phyloP scores from a whole-genome alignment of 2,113 vertebrate species.

The Protomyctophum bolini region DNA sequence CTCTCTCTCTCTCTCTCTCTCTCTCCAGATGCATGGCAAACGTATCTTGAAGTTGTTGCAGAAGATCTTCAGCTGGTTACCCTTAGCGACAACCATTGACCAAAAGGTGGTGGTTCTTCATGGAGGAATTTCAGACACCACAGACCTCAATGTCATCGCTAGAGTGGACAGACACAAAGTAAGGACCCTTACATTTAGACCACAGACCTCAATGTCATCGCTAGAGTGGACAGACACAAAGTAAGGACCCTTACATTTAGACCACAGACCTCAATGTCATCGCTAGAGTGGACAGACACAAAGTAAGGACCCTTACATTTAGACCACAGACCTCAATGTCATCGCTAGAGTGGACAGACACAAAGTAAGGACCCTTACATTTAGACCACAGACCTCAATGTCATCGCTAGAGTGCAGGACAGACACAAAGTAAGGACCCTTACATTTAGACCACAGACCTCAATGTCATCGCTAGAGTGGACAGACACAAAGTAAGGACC shows the following conservation, averaged over 20 bases:
- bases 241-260: too few relatives aligned
- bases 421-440: constrained; percentile 87
- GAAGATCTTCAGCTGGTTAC: constrained; percentile 94
- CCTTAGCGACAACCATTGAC: constrained; percentile 89
- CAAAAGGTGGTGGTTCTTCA: constrained; percentile 91
- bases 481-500: constrained; percentile 87
- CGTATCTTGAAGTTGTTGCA: constrained; percentile 88
- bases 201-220: constrained; percentile 85
- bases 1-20: background rate
- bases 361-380: constrained; percentile 86
- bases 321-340: constrained; percentile 84
- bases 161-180: constrained; percentile 87
- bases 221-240: constrained; percentile 84
- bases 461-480: constrained; percentile 80
- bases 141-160: constrained; percentile 84
- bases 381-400: constrained; percentile 84
- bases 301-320: too few relatives aligned
- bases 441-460: constrained; percentile 88
- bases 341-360: constrained; percentile 85
- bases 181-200: constrained; percentile 53
- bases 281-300: constrained; percentile 84
- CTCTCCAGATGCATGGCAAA: constrained; percentile 85
- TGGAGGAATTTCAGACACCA: constrained; percentile 89
- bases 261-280: constrained; percentile 85
- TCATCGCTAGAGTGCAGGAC: constrained; percentile 84